Evolutionary conservation across 2,113 vertebrate species (phyloP).

Genomic region (Syngnathus floridae): DNA sequence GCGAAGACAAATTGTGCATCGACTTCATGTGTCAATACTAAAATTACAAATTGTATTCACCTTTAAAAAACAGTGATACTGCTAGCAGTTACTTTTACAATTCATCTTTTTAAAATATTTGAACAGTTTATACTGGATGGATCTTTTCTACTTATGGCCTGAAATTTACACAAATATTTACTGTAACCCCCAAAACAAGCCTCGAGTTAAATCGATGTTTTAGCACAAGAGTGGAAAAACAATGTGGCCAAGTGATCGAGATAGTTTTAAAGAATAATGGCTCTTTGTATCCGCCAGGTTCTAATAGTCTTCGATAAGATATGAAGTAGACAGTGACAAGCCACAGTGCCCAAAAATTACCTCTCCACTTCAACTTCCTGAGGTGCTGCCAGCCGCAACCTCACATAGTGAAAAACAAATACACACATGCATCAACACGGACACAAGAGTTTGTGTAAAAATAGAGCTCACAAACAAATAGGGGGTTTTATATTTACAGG

Average conservation of each 20-base stretch:
- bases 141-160: no score
- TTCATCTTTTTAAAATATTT: no score
- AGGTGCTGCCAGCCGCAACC: conserved; percentile 30
- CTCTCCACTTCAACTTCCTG: conserved; percentile 32
- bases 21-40: no score
- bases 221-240: conserved; percentile 26
- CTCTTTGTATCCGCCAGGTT: conserved; percentile 49
- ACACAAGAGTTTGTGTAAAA: conserved; percentile 47
- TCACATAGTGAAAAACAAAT: conserved; percentile 6
- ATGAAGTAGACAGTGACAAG: conserved; percentile 54
- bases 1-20: no score
- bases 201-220: conserved; percentile 25
- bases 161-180: no score
- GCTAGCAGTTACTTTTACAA: no score
- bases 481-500: conserved; percentile 49
- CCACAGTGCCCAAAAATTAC: conserved; percentile 53
- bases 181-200: not conserved
- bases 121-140: no score
- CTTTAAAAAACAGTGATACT: no score
- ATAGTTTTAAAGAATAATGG: conserved; percentile 39
- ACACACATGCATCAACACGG: not conserved
- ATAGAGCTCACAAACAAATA: conserved; percentile 53
- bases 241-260: conserved; percentile 30
- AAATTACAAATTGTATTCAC: no score
- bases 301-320: conserved; percentile 57